Evolutionary conservation across 2,113 vertebrate species (phyloP), one percentile per base, ranked within the genome.

Genomic region (Colistium nudipinnis): DNA sequence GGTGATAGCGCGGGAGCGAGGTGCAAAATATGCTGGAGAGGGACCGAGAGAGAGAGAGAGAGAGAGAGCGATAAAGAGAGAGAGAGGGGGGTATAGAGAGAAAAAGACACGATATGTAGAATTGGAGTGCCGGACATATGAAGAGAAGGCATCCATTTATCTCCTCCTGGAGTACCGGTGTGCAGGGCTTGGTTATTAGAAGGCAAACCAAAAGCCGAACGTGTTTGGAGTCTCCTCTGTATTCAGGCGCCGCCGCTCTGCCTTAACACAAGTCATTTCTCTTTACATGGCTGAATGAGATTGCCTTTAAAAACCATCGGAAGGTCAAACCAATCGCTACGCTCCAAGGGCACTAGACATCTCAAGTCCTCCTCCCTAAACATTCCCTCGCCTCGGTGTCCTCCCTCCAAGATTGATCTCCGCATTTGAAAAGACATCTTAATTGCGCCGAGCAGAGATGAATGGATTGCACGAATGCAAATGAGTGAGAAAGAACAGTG

Each of bases 191-290:
- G 69, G 75, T 88, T 87, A 89, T 87, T 67, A 82, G 76, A 52
- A 70, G 45, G 55, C 59, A 70, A 66, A 31, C 77, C 64, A 41
- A 53, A 82, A 87, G 65, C 75, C 28, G 27, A 84, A 66, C 81
- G 73, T 84, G 84, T 81, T 88, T 76, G 48, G 62, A 62, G 36
- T 57, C 75, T 81, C 55, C 43, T 90, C 82, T 75, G 74, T 89
- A 90, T 88, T 87, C 76, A 84, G 61, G 76, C 62, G 3, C 78
- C 85, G 78, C 73, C 73, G 25, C 73, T 83, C 74, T 63, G 67
- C 76, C 87, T 88, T 86, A 90, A 87, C 83, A 88, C 76, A 81
- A 85, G 76, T 67, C 80, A 88, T 90, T 87, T 87, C 88, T 90
- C 85, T 89, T 83, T 75, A 84, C 82, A 89, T 89, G 80, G 81